These are phyloP conservation scores for Dryas iulia DNA, from an alignment of 1,140 invertebrate species.

Conservation along the genomic window DNA sequence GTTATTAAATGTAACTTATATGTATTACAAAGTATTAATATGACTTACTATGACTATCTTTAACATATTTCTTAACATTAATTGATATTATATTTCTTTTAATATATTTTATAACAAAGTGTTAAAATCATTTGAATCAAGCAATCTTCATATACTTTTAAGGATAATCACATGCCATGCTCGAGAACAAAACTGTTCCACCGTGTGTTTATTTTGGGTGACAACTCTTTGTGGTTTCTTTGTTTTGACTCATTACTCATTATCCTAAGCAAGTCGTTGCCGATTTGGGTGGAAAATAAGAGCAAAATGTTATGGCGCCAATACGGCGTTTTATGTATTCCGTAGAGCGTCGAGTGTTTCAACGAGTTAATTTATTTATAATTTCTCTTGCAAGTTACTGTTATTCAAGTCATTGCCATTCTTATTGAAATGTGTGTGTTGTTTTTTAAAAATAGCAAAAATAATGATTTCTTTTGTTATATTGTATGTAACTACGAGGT, in stretches of 20 bases:
- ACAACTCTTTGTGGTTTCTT: constrained; percentile 42
- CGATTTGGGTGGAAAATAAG: constrained; percentile 56
- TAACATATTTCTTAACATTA: too few species aligned
- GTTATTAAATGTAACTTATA: too few species aligned
- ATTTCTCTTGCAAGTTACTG: background rate
- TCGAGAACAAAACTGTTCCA: constrained; percentile 25
- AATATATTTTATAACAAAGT: background rate
- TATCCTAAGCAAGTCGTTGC: constrained; percentile 54
- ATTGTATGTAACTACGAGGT: too few species aligned
- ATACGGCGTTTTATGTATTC: constrained; percentile 30
- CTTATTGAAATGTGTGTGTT: background rate
- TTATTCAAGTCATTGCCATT: background rate
- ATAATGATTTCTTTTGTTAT: too few species aligned
- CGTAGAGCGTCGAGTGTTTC: background rate
- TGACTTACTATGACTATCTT: too few species aligned
- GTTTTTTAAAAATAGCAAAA: too few species aligned
- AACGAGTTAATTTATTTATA: constrained; percentile 1
- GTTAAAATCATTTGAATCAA: background rate
- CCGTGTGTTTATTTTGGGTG: constrained; percentile 49
- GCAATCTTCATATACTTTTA: background rate
- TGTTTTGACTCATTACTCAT: constrained; percentile 65
- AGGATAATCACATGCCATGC: constrained; percentile 11
- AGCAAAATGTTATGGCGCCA: constrained; percentile 59
- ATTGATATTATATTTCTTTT: too few species aligned
- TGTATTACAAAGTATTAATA: too few species aligned